Conservation (phyloP, 2,797 vertebrate genomes). For the Calcarius lapponicus region DNA sequence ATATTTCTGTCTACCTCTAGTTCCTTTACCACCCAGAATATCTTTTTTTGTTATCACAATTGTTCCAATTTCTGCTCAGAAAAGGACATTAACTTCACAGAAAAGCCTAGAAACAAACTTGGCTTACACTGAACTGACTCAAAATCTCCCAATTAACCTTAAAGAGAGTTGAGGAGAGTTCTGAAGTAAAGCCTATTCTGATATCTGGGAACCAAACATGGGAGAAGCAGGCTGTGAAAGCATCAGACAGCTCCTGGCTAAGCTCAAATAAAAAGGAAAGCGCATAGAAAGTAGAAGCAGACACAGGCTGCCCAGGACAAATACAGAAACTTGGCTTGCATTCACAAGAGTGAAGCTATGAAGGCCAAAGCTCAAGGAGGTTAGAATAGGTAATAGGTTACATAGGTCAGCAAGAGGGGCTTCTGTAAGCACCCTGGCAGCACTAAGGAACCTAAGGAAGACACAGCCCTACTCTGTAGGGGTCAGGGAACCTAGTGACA, state of each 20-base stretch:
- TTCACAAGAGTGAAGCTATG: not conserved
- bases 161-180: not conserved
- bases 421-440: not conserved
- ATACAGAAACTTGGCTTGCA: not conserved
- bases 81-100: not conserved
- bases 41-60: not conserved
- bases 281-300: not conserved
- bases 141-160: not conserved
- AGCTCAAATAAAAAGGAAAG: not conserved
- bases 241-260: not conserved
- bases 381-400: not conserved
- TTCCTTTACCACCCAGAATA: not conserved
- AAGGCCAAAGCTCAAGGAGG: not conserved
- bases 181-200: not conserved
- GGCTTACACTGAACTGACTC: not conserved
- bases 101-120: not conserved
- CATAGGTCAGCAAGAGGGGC: not conserved
- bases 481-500: not conserved
- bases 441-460: not conserved
- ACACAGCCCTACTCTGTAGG: rapidly evolving
- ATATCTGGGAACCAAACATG: not conserved
- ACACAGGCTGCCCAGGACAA: not conserved
- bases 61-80: not conserved
- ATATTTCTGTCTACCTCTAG: not conserved
- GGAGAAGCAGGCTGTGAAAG: not conserved